Evolutionary conservation across 2,888 invertebrate genomes (phyloP).

Genomic region (Theretra japonica): DNA sequence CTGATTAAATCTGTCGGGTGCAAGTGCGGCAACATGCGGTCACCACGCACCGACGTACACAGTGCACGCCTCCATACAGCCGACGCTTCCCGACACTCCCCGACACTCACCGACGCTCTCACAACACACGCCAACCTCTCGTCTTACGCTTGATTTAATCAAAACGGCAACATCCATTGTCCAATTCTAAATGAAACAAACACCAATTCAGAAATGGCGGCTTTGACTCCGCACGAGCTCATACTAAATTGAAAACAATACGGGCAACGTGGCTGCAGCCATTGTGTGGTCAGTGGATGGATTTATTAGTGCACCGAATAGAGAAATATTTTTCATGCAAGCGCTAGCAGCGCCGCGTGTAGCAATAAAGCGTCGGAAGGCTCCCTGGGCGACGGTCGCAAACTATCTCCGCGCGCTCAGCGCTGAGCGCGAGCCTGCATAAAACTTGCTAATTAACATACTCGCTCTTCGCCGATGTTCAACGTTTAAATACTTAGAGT

Average conservation of each 20-base stretch:
- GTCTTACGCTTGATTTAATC: conserved; percentile 30
- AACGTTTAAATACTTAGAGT: conserved; percentile 55
- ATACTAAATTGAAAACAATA: conserved; percentile 27
- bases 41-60: conserved; percentile 35
- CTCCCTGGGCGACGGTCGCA: conserved; percentile 40
- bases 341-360: conserved; percentile 36
- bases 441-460: conserved; percentile 65
- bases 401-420: conserved; percentile 49
- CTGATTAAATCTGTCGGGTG: conserved; percentile 70
- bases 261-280: conserved; percentile 23
- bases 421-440: conserved; percentile 45
- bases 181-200: conserved; percentile 22
- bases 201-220: conserved; percentile 17
- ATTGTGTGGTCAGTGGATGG: conserved; percentile 28
- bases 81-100: conserved; percentile 28
- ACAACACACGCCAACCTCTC: not conserved
- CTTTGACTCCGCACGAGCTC: conserved; percentile 18
- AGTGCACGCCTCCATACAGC: not conserved
- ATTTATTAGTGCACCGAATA: conserved; percentile 27
- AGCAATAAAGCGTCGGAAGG: conserved; percentile 48
- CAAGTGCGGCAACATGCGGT: conserved; percentile 58
- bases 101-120: conserved; percentile 10
- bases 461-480: conserved; percentile 45
- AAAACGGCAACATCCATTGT: conserved; percentile 23
- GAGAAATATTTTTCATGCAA: conserved; percentile 49